These are phyloP conservation scores for Anarhynchus alexandrinus DNA, from an alignment of 2,113 vertebrate genomes.

Conservation along the genomic window DNA sequence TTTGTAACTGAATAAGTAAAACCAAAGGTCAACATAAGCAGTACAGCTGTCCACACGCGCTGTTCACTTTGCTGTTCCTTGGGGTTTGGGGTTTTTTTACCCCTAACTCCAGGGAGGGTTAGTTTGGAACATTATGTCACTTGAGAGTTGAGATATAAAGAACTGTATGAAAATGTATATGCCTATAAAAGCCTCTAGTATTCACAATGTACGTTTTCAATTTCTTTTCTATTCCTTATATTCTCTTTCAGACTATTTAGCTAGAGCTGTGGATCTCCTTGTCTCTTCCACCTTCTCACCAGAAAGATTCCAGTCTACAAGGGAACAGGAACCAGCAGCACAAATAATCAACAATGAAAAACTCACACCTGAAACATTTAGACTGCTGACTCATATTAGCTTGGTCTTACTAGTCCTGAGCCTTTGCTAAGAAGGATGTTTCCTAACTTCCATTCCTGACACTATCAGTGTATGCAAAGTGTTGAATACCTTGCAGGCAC, in stretches of 20 bases:
- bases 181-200: background rate
- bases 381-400: background rate
- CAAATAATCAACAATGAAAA: background rate
- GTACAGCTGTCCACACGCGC: background rate
- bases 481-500: background rate
- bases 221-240: background rate
- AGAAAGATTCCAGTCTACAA: background rate
- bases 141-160: slow-evolving; percentile 55
- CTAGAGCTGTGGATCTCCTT: background rate
- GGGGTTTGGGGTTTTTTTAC: background rate
- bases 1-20: slow-evolving; percentile 20
- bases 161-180: background rate
- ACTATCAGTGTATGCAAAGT: background rate
- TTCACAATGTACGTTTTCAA: background rate
- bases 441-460: background rate
- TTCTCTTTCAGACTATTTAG: background rate
- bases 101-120: background rate
- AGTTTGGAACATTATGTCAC: slow-evolving; percentile 10
- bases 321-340: background rate
- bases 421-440: background rate
- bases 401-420: background rate
- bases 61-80: background rate
- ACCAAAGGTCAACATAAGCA: slow-evolving; percentile 14
- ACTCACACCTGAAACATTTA: background rate
- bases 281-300: background rate